These are phyloP conservation scores for Melanargia galathea DNA, from an alignment of 2,888 invertebrate genomes.

Conservation along the genomic window DNA sequence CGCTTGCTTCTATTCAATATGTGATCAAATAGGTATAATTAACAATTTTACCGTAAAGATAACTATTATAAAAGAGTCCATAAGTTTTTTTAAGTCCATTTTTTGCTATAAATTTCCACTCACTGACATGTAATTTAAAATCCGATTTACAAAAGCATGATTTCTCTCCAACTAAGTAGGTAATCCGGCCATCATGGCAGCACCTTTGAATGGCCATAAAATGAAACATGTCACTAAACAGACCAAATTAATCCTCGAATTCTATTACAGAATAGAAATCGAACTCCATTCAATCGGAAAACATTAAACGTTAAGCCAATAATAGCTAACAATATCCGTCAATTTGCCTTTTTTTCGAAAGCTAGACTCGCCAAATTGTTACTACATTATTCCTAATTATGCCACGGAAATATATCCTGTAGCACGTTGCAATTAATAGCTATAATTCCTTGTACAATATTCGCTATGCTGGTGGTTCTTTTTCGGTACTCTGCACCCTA, in stretches of 20 bases:
- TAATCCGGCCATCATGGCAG: constrained; percentile 41
- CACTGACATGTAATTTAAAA: constrained; percentile 15
- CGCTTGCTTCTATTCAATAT: too few relatives aligned
- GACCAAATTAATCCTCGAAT: constrained; percentile 47
- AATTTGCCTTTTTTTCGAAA: constrained; percentile 42
- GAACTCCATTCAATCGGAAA: constrained; percentile 43
- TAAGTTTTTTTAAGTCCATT: too few relatives aligned
- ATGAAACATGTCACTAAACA: constrained; percentile 43
- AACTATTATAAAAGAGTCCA: too few relatives aligned
- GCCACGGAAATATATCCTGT: constrained; percentile 3
- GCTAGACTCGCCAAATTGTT: constrained; percentile 3
- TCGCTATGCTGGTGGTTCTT: too few relatives aligned
- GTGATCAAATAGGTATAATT: too few relatives aligned
- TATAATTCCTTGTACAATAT: neutral
- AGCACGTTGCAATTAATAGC: neutral
- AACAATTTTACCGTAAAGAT: too few relatives aligned
- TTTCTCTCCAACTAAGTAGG: constrained; percentile 12
- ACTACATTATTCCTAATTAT: neutral
- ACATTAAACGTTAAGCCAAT: constrained; percentile 43
- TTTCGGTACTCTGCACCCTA: constrained; percentile 33
- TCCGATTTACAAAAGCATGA: constrained; percentile 22
- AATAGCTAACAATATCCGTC: constrained; percentile 38
- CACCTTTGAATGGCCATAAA: constrained; percentile 40
- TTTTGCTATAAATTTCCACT: neutral
- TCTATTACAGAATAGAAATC: constrained; percentile 46